Evolutionary conservation across 2,888 invertebrate species (phyloP).

Genomic region (Tetramorium bicarinatum): DNA sequence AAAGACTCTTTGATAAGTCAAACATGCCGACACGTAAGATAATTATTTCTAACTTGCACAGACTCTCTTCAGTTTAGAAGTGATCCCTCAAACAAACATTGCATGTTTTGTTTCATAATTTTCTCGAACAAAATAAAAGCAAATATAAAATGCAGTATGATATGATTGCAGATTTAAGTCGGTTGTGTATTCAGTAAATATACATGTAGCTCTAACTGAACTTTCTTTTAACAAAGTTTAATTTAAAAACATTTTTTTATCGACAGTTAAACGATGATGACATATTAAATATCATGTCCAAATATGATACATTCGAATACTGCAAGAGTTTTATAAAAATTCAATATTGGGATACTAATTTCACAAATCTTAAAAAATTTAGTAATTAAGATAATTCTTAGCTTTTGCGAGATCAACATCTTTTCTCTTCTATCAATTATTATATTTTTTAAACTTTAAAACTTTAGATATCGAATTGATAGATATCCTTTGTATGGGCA

Average conservation of each 20-base stretch:
- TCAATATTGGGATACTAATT: not conserved
- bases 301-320: not conserved
- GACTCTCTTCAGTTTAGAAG: not conserved
- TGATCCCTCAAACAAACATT: not conserved
- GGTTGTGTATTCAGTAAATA: not conserved
- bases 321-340: not conserved
- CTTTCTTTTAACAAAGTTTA: not conserved
- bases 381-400: not conserved
- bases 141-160: not conserved
- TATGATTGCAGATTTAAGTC: not conserved
- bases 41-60: conserved; percentile 20
- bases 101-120: not conserved
- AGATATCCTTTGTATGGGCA: not conserved
- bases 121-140: not conserved
- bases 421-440: not conserved
- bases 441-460: not conserved
- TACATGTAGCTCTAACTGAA: not conserved
- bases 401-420: not conserved
- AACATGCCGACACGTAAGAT: not conserved
- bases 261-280: not conserved
- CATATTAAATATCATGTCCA: not conserved
- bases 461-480: not conserved
- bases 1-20: conserved; percentile 15
- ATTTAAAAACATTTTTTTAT: not conserved
- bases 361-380: not conserved